phyloP scores from a whole-genome alignment of 2,888 invertebrate species.

The Ditula angustiorana region DNA sequence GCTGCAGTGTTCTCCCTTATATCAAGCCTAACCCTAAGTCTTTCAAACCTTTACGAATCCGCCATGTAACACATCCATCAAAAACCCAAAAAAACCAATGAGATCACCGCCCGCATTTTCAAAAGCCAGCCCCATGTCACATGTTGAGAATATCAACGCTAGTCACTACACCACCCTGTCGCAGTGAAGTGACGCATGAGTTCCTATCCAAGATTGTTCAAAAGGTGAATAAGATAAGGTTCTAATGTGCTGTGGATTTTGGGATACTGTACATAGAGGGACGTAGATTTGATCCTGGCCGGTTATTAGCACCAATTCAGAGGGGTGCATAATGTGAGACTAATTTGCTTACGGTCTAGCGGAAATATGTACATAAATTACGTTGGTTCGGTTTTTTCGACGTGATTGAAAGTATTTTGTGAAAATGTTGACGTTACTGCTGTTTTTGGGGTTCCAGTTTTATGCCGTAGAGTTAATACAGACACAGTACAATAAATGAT shows the following conservation, averaged over 20 bases:
- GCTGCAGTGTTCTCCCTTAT: not conserved
- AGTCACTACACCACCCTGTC: not conserved
- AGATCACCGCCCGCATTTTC: constrained; percentile 41
- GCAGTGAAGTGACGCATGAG: not conserved
- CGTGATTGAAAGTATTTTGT: constrained; percentile 36
- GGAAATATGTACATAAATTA: constrained; percentile 73
- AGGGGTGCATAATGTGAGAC: constrained; percentile 80
- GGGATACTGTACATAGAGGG: constrained; percentile 41
- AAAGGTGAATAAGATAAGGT: not conserved
- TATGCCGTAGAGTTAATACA: not conserved
- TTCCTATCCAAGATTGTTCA: not conserved
- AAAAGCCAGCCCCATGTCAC: constrained; percentile 62
- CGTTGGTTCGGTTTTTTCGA: constrained; percentile 30
- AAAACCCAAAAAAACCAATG: constrained; percentile 18
- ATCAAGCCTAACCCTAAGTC: not conserved
- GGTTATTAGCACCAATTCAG: constrained; percentile 82
- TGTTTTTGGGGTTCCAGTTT: not conserved
- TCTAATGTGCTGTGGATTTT: constrained; percentile 6
- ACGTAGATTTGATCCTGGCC: constrained; percentile 56
- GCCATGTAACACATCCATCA: constrained; percentile 27
- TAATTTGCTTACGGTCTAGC: constrained; percentile 77
- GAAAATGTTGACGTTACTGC: constrained; percentile 11
- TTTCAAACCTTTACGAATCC: constrained; percentile 5
- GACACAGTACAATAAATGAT: not conserved
- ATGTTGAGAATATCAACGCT: not conserved